Evolutionary conservation across 2,888 invertebrate genomes (phyloP).

Genomic region (Acanthococcus lagerstroemiae): DNA sequence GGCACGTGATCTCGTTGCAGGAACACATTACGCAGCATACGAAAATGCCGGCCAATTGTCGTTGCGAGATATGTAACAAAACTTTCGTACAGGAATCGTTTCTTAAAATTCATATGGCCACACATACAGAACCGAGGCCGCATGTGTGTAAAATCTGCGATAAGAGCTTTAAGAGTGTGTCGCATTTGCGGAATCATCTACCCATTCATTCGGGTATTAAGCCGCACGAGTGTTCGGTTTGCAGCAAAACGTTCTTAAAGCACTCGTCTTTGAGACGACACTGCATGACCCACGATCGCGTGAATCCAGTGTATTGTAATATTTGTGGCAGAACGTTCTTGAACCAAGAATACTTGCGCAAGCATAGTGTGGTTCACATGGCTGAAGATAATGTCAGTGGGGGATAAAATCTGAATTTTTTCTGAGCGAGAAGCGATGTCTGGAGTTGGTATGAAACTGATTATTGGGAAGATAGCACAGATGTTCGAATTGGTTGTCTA

Average conservation of each 20-base stretch:
- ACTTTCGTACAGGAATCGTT: constrained; percentile 36
- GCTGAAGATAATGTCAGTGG: too few species aligned
- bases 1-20: constrained; percentile 35
- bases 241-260: constrained; percentile 36
- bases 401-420: too few species aligned
- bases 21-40: constrained; percentile 35
- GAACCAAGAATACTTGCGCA: constrained; percentile 36
- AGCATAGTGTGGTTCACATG: constrained; percentile 35
- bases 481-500: too few species aligned
- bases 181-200: constrained; percentile 36
- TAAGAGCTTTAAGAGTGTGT: constrained; percentile 36
- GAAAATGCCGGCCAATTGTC: constrained; percentile 30
- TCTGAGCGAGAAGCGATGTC: too few species aligned
- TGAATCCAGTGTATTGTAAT: constrained; percentile 34
- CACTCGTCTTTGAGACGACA: constrained; percentile 36
- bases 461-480: too few species aligned
- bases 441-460: too few species aligned
- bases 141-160: constrained; percentile 35
- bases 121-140: constrained; percentile 36
- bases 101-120: constrained; percentile 35
- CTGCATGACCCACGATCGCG: constrained; percentile 34
- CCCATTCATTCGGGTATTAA: constrained; percentile 36
- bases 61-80: constrained; percentile 37
- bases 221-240: constrained; percentile 34
- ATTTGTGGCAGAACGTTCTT: constrained; percentile 36